Evolutionary conservation across 2,113 vertebrate species (phyloP), one percentile per base, ranked within the genome.

Genomic region (Aspiorhynchus laticeps): DNA sequence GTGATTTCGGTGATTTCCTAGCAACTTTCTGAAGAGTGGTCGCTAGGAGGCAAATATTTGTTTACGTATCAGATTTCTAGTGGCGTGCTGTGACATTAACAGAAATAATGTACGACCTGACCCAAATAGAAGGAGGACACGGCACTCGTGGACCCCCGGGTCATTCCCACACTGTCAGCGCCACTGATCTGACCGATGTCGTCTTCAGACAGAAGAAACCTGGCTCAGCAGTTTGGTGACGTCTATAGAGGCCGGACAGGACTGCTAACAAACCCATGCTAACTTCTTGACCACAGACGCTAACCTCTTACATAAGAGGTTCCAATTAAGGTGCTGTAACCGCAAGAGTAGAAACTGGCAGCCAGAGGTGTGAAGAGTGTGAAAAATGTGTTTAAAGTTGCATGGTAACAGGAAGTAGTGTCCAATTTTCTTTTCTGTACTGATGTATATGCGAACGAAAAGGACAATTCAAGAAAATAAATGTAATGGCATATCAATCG

Each of bases 21-120:
- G 88, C 86, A 83, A 87, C 80, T 83, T 83, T 83, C 46, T 83
- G 33, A 15, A 1, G 31, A 80, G 83, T 7, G 65, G 84, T 89
- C 36, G 46, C 86, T 83, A 84, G 53, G 88, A 76, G 80, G 76
- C 84, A 88, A 89, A 89, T 88, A 86, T 88, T 86, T 89, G 86
- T 86, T 89, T 88, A 89, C 80, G 43, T 80, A 71, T 86, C 84
- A 87, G 67, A 87, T 89, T 86, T 89, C 84, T 86, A 87, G 86
- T 86, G 73, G 67, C 59, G 38, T 53, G 73, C 86, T 74, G 74
- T 85, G 79, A 87, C 84, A 77, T 75, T 59, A 76, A 48, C 67
- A 46, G 59, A 71, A 71, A 78, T 81, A 83, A 84, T 71, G 69
- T 80, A 83, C 36, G 82, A 56, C 77, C 81, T 61, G 76, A 51